These are phyloP conservation scores for Apistogramma diplotaenia DNA, from an alignment of 2,113 vertebrate genomes.

Conservation along the genomic window DNA sequence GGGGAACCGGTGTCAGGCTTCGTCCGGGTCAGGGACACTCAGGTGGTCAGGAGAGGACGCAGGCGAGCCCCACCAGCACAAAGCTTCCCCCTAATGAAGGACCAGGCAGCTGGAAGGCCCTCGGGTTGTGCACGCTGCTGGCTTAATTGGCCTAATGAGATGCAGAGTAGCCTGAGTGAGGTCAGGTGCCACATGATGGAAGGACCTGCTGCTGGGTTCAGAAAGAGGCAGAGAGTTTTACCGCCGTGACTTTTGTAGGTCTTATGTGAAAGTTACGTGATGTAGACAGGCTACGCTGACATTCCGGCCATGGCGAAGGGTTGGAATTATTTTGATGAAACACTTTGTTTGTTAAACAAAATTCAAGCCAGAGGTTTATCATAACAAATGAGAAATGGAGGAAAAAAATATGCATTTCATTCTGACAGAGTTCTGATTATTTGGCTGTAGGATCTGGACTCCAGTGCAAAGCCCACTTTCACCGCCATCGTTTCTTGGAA, in stretches of 20 bases:
- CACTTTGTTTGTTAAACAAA: not conserved
- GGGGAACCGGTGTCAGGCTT: constrained; percentile 27
- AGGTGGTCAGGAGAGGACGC: constrained; percentile 56
- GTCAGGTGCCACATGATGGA: constrained; percentile 46
- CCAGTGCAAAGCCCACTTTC: constrained; percentile 3
- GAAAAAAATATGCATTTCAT: not conserved
- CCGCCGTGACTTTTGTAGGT: not conserved
- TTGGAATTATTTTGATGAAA: not conserved
- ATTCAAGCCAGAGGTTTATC: constrained; percentile 17
- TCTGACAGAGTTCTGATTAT: constrained; percentile 44
- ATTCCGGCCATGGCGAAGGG: not conserved
- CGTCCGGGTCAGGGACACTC: constrained; percentile 66
- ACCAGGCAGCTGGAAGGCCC: constrained; percentile 42
- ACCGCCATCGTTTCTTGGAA: constrained; percentile 15
- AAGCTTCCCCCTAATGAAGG: constrained; percentile 56
- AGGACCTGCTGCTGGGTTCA: constrained; percentile 27
- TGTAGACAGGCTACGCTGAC: not conserved
- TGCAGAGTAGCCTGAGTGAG: constrained; percentile 36
- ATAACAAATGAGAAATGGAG: constrained; percentile 4
- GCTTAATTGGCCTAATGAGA: constrained; percentile 74
- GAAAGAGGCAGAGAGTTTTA: not conserved
- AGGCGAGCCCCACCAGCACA: constrained; percentile 26
- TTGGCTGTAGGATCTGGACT: constrained; percentile 36
- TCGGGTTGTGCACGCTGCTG: constrained; percentile 19
- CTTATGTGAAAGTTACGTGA: not conserved